Base-by-base conservation (phyloP, 2,797 vertebrate species). In the Eutrigla gurnardus region DNA sequence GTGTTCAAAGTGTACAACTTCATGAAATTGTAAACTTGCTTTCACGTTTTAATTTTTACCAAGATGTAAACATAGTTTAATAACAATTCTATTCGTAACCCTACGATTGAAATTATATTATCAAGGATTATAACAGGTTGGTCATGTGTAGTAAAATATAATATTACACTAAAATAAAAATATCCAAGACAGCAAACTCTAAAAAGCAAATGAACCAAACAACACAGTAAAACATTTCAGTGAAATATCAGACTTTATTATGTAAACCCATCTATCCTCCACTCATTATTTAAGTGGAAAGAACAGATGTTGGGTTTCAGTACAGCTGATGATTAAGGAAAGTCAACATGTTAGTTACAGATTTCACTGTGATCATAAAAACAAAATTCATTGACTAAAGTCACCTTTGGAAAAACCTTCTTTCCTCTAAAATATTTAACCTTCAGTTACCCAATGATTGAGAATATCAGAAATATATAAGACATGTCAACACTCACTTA, bases 181-280 rank as follows among this genome's bases (percentile, higher is more conserved):
- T 4, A 12, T 33, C 6, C 1, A 73, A 52, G 43, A 46, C 6
- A 65, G 7, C 10, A 11, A 37, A 58, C 2, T 10, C 12, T 13
- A 14, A 35, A 14, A 35, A 65, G 15, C 6, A 70, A 87, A 90
- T 77, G 66, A 90, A 81, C 4, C 71, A 84, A 83, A 81, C 72
- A 68, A 82, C 78, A 84, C 75, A 72, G 37, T 7, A 43, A 47
- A 69, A 80, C 42, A 77, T 81, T 88, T 75, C 39, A 73, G 84
- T 73, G 11, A 82, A 78, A 84, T 40, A 42, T 61, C 39, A 73
- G n/a, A 59, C 77, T 89, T 91, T 89, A 90, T 91, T 88, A 25
- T 75, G 79, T 33, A 57, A 81, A 63, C 15, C 58, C 67, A 7
- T 8, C 71, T 25, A 57, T 32, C 2, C 40, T 63, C 17, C 18